Conservation (phyloP, 1,140 invertebrate species). For the Psilanteris sp. region DNA sequence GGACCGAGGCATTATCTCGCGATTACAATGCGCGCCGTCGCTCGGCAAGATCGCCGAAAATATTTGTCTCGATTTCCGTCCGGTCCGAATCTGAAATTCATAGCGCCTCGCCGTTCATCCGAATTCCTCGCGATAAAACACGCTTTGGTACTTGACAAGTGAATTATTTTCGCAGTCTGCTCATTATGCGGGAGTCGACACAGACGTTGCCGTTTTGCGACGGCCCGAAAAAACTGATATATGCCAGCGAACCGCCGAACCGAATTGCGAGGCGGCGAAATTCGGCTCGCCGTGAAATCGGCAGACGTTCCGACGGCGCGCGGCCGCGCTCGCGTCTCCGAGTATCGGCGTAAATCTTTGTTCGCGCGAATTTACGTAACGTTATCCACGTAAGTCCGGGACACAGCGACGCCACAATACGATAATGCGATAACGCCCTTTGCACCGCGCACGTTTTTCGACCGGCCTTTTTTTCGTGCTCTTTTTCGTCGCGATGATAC, state of each 20-base stretch:
- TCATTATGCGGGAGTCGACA: slow-evolving; percentile 36
- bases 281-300: slow-evolving; percentile 35
- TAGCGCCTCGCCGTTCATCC: slow-evolving; percentile 1
- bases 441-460: slow-evolving; percentile 12
- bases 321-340: slow-evolving; percentile 30
- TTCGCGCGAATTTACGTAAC: slow-evolving; percentile 74
- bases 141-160: slow-evolving; percentile 33
- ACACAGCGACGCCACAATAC: slow-evolving; percentile 73
- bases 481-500: slow-evolving; percentile 41
- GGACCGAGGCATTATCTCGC: slow-evolving; percentile 5
- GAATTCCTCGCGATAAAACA: slow-evolving; percentile 19
- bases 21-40: slow-evolving; percentile 11
- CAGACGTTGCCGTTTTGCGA: slow-evolving; percentile 31
- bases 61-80: slow-evolving; percentile 37
- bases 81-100: slow-evolving; percentile 41
- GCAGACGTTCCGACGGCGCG: slow-evolving; percentile 45
- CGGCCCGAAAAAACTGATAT: slow-evolving; percentile 33
- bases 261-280: too few relatives aligned
- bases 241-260: slow-evolving; percentile 17
- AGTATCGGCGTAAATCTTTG: slow-evolving; percentile 75
- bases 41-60: slow-evolving; percentile 12
- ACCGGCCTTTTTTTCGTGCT: slow-evolving; percentile 1
- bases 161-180: slow-evolving; percentile 30
- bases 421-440: slow-evolving; percentile 75
- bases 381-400: slow-evolving; percentile 46